A percentile compares a stretch with the other conserved stretches of the same genome.
These are phyloP conservation scores for Odontamblyopus lacepedii DNA, from an alignment of 2,797 vertebrate species.

Conservation along the genomic window DNA sequence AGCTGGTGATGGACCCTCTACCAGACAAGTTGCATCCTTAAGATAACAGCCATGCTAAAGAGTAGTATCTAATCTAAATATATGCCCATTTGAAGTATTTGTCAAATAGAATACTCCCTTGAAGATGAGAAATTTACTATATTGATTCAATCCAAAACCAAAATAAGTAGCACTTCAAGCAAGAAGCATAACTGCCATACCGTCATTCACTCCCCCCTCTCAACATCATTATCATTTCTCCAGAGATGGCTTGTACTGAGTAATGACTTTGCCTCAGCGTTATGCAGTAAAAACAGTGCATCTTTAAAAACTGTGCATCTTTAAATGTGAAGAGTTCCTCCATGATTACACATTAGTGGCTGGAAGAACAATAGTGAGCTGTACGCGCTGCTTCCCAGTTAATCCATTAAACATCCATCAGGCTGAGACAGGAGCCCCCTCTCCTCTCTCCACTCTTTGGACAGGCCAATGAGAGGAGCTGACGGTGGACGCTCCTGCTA, in stretches of 20 bases:
- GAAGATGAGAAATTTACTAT: background rate
- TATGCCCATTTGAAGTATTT: too few species aligned
- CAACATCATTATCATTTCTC: background rate
- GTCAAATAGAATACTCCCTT: background rate
- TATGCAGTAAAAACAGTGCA: conserved; percentile 42
- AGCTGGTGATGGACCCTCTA: too few species aligned
- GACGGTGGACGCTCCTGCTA: conserved; percentile 73
- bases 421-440: conserved; percentile 59
- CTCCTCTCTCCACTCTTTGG: conserved; percentile 51
- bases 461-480: conserved; percentile 51
- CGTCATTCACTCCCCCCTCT: background rate
- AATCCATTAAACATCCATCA: conserved; percentile 80
- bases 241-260: conserved; percentile 16
- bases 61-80: background rate
- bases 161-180: too few species aligned
- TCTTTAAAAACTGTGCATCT: conserved; percentile 47
- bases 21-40: background rate
- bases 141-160: too few species aligned
- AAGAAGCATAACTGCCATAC: too few species aligned
- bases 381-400: conserved; percentile 67
- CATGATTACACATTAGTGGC: conserved; percentile 75
- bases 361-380: conserved; percentile 75
- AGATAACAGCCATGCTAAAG: background rate
- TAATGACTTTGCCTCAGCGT: conserved; percentile 15
- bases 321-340: conserved; percentile 58